Evolutionary conservation across 1,140 invertebrate genomes (phyloP).

Genomic region (Drosophila lini): DNA sequence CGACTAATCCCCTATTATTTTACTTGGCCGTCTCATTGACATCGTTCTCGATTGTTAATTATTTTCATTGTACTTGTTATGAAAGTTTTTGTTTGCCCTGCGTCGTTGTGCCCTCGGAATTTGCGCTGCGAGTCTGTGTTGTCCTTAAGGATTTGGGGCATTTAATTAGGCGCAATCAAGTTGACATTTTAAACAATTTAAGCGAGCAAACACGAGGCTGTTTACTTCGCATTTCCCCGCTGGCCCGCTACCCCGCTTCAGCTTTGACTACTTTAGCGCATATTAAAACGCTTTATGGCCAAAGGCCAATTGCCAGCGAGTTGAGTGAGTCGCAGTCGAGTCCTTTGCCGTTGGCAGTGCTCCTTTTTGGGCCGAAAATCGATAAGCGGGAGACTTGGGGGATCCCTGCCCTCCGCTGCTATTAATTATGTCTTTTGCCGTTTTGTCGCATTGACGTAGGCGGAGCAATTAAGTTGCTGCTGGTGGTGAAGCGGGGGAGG

Average conservation of each 20-base stretch:
- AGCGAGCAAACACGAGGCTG: conserved; percentile 65
- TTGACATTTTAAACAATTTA: conserved; percentile 84
- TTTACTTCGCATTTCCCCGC: conserved; percentile 11
- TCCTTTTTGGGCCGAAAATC: conserved; percentile 54
- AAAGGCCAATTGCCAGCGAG: conserved; percentile 66
- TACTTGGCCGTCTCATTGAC: conserved; percentile 51
- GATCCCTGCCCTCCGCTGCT: conserved; percentile 28
- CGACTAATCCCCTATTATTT: neutral
- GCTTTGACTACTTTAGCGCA: conserved; percentile 62
- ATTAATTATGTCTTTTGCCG: conserved; percentile 83
- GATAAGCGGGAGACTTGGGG: conserved; percentile 52
- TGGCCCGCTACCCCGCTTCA: neutral
- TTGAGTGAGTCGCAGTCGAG: conserved; percentile 31
- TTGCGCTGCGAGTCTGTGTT: conserved; percentile 38
- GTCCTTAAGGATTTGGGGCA: conserved; percentile 77
- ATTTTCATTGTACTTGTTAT: conserved; percentile 77
- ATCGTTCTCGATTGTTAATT: conserved; percentile 74
- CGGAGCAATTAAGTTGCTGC: conserved; percentile 72
- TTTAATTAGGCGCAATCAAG: conserved; percentile 82
- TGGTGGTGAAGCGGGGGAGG: conserved; percentile 2
- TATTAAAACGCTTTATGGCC: conserved; percentile 81
- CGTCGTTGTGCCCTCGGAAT: neutral
- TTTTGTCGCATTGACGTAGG: conserved; percentile 78
- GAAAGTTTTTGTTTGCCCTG: conserved; percentile 55
- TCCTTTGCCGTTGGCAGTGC: conserved; percentile 23